phyloP scores from a whole-genome alignment of 2,113 vertebrate genomes.

The Leptodactylus fuscus region DNA sequence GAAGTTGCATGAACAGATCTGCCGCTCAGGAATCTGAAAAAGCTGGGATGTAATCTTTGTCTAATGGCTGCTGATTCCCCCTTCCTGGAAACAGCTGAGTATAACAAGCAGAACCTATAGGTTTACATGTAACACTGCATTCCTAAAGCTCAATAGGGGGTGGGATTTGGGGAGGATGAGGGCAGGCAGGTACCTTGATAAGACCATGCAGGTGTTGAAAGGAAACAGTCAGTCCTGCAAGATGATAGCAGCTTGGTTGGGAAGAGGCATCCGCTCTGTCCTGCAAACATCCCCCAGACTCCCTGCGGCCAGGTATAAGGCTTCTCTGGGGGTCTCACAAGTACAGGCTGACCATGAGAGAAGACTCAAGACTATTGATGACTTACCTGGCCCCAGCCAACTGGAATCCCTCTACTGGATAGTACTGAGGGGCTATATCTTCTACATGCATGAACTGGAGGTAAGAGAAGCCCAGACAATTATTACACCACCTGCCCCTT shows the following conservation, averaged over 20 bases:
- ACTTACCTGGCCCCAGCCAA: conserved; percentile 30
- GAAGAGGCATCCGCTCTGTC: background rate
- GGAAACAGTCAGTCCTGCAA: background rate
- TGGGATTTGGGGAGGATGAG: background rate
- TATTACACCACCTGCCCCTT: too few species aligned
- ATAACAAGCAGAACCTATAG: too few species aligned
- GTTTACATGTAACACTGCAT: too few species aligned
- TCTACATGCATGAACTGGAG: conserved; percentile 40
- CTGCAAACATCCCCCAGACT: background rate
- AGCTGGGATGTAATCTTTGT: too few species aligned
- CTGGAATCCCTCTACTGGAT: conserved; percentile 47
- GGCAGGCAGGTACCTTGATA: too few species aligned
- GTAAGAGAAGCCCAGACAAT: background rate
- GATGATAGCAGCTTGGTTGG: background rate
- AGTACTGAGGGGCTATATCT: conserved; percentile 37
- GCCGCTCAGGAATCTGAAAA: too few species aligned
- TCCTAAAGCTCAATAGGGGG: too few species aligned
- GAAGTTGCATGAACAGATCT: too few species aligned
- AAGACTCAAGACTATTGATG: background rate
- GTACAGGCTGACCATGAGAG: background rate
- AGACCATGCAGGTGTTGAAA: too few species aligned
- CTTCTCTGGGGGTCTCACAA: background rate
- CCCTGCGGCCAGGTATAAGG: background rate
- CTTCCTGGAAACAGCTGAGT: too few species aligned
- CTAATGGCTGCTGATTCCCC: too few species aligned